Evolutionary conservation across 1,140 invertebrate genomes (phyloP), one percentile per base, ranked within the genome.

Genomic region (Bombus waltoni): DNA sequence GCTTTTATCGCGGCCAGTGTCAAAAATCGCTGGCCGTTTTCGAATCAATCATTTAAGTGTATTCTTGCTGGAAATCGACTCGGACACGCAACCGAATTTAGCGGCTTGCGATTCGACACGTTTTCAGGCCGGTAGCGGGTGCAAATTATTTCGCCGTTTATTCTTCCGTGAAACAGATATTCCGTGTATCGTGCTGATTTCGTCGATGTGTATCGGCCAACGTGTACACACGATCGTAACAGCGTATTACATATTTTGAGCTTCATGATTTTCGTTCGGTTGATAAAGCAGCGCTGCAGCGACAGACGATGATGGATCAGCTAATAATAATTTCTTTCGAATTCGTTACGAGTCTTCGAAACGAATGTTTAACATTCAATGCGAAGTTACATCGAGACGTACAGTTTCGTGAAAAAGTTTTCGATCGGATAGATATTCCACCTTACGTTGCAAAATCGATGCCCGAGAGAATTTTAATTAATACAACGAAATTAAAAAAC

Each of bases 21-120:
- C 59, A 87, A 87, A 87, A 87, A 87, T 85, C 76, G 75, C 71
- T 28, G 42, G 18, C 42, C 73, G 78, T 76, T 87, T 87, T 80
- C 53, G 68, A 85, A 87, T 85, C 86, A 70, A 87, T 87, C 86
- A 85, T 85, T 87, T 87, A 81, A 85, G 85, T 85, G 71, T 80
- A 76, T 87, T 78, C 86, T 59, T 75, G 32, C 6, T 40, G 74
- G 82, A 84, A 85, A 81, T 85, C 84, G 83, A 85, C 68, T 87
- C 70, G 18, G 65, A 65, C 66, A 42, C 57, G 85, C 35, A 84
- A 77, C 68, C 65, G 85, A 87, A 87, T 87, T 84, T 84, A 78
- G 85, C 73, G 75, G 74, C 44, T 84, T 84, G 78, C 73, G 66
- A 87, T 83, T 84, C 75, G 81, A 77, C 68, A 35, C 59, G 44